These are phyloP conservation scores for Congeria kusceri DNA, from an alignment of 2,888 invertebrate genomes.

Conservation along the genomic window DNA sequence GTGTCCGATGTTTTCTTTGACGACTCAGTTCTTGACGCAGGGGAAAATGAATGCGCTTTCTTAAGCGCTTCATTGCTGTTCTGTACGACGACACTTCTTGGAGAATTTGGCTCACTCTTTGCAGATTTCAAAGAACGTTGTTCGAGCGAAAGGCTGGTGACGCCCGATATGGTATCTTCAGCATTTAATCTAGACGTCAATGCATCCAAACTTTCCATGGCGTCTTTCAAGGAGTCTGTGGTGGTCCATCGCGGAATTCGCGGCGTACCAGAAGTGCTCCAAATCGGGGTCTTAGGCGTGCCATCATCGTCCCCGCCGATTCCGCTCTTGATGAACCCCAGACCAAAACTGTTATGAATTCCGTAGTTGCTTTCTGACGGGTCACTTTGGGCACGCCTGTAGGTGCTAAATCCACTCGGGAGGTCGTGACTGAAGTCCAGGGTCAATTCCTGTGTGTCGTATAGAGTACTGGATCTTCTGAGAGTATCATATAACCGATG, in stretches of 20 bases:
- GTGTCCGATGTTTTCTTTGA: background rate
- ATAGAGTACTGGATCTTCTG: conserved; percentile 47
- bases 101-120: conserved; percentile 34
- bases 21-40: background rate
- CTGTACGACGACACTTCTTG: background rate
- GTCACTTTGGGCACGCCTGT: background rate
- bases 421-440: conserved; percentile 40
- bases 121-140: conserved; percentile 39
- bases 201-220: conserved; percentile 54
- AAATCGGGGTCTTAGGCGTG: conserved; percentile 40
- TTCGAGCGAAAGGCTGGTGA: conserved; percentile 44
- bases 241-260: conserved; percentile 59
- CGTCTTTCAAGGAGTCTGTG: conserved; percentile 56
- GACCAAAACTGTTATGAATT: conserved; percentile 52
- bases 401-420: conserved; percentile 29
- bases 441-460: conserved; percentile 54
- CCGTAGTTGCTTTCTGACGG: background rate
- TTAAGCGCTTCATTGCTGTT: background rate
- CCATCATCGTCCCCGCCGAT: conserved; percentile 36
- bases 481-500: conserved; percentile 46
- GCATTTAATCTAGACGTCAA: conserved; percentile 48
- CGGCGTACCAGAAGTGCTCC: conserved; percentile 46
- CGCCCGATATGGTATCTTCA: conserved; percentile 58
- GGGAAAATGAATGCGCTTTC: background rate
- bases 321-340: conserved; percentile 40